Evolutionary conservation across 2,113 vertebrate genomes (phyloP), one percentile per base, ranked within the genome.

Genomic region (Laticauda laticaudata): DNA sequence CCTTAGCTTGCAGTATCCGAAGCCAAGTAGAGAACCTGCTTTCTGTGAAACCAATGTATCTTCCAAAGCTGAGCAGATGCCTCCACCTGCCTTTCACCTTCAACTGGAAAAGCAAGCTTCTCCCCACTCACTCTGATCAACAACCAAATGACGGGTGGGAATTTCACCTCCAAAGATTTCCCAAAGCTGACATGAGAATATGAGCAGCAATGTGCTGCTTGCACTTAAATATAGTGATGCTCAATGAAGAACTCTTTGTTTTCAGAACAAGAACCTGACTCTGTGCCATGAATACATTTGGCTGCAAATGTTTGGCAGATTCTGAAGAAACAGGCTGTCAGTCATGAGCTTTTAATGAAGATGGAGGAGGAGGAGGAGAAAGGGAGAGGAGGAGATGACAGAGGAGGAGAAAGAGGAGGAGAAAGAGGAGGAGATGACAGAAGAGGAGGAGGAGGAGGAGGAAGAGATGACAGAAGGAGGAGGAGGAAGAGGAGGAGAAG

Each of bases 271-370:
- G 48, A n/a, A 7, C 11, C 5, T 18, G 45, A 39, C 23, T 20
- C 21, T 91, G 94, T 86, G 86, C 85, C 39, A 24, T 43, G 39
- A 86, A 86, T 11, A 43, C 20, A 43, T 51, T 48, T 86, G 85
- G 4, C 9, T 86, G 20, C 9, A 24, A 48, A 45, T 87, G 39
- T 43, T 34, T 45, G 90, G 69, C 23, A 45, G 20, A 1, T 93
- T 54, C 94, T 39, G 1, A 91, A 54, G 94, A 92, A 89, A 81
- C 89, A 95, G 81, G 29, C 86, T 94, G 9, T 94, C 96, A 94
- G 45, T 94, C 90, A 88, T 91, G 90, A 53, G 0, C 91, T 29
- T 90, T 90, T 29, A 45, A 10, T 45, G 69, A 4, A 53, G 11
- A 10, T 45, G n/a, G 55, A 91, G 51, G 5, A 56, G 18, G 18